Percentiles rank a stretch among this genome's conserved stretches.
Evolutionary conservation across 2,797 vertebrate genomes (phyloP).

Genomic region (Myotis findleyi): DNA sequence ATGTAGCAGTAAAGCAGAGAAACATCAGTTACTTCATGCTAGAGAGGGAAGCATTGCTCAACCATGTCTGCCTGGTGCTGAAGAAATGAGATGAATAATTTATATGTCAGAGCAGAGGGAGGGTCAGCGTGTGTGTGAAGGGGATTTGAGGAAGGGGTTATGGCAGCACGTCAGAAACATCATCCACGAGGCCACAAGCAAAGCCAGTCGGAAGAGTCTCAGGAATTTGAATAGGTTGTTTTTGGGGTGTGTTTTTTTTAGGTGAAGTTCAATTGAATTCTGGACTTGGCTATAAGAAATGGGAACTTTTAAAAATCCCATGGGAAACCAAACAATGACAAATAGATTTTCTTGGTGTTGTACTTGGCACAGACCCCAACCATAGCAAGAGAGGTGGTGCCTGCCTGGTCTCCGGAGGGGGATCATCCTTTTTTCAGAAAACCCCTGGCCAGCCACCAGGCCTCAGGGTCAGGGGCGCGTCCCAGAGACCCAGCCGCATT

Average conservation of each 20-base stretch:
- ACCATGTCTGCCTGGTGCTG: background rate
- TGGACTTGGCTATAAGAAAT: conserved; percentile 44
- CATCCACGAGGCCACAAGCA: conserved; percentile 48
- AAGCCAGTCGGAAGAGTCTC: conserved; percentile 67
- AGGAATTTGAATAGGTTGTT: conserved; percentile 64
- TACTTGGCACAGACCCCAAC: background rate
- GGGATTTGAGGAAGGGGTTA: background rate
- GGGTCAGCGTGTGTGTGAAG: background rate
- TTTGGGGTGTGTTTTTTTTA: background rate
- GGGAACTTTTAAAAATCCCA: background rate
- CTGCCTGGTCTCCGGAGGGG: fast-evolving
- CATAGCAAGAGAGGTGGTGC: fast-evolving
- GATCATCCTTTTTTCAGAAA: background rate
- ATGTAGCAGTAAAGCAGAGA: background rate
- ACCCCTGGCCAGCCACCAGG: fast-evolving
- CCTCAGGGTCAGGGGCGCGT: fast-evolving
- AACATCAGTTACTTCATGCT: background rate
- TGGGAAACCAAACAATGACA: conserved; percentile 11
- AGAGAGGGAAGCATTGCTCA: background rate
- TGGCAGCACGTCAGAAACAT: background rate
- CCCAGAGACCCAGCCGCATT: background rate
- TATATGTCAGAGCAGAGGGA: background rate
- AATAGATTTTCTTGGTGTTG: background rate
- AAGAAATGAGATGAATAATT: background rate
- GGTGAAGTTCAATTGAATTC: conserved; percentile 31